Conservation (phyloP, 2,888 invertebrate species). For the Amiota communis region DNA sequence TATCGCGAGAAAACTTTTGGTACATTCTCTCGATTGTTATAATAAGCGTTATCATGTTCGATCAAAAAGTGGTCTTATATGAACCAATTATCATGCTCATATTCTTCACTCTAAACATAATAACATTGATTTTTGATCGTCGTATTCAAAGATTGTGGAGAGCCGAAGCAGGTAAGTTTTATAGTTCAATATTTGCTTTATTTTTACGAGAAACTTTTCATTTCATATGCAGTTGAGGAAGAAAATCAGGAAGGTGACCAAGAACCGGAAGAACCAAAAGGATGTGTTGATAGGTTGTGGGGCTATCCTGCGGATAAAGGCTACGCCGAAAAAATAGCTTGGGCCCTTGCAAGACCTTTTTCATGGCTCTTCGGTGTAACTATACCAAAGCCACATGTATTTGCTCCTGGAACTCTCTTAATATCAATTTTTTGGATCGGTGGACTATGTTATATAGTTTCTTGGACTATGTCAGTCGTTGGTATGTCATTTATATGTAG, state of each 20-base stretch:
- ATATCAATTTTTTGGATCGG: neutral
- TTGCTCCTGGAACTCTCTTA: neutral
- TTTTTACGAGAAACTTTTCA: too few relatives aligned
- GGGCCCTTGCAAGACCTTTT: neutral
- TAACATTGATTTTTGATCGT: neutral
- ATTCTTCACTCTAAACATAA: neutral
- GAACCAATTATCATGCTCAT: neutral
- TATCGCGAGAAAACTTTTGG: conserved; percentile 77
- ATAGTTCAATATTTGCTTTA: too few relatives aligned
- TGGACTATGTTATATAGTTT: conserved; percentile 10
- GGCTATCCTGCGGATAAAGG: neutral
- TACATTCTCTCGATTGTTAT: neutral
- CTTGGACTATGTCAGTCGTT: conserved; percentile 71
- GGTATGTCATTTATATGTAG: neutral
- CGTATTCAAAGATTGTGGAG: neutral
- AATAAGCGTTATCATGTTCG: conserved; percentile 5
- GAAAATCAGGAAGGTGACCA: too few relatives aligned
- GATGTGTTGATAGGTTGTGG: neutral
- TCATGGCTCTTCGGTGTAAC: neutral
- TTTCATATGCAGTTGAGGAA: too few relatives aligned
- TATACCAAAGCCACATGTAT: neutral
- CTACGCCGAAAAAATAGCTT: neutral
- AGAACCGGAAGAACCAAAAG: too few relatives aligned
- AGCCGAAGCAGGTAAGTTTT: neutral
- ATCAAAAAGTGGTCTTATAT: neutral